phyloP scores from a whole-genome alignment of 92 coral and sea anemone species.

The Paramuricea clavata region DNA sequence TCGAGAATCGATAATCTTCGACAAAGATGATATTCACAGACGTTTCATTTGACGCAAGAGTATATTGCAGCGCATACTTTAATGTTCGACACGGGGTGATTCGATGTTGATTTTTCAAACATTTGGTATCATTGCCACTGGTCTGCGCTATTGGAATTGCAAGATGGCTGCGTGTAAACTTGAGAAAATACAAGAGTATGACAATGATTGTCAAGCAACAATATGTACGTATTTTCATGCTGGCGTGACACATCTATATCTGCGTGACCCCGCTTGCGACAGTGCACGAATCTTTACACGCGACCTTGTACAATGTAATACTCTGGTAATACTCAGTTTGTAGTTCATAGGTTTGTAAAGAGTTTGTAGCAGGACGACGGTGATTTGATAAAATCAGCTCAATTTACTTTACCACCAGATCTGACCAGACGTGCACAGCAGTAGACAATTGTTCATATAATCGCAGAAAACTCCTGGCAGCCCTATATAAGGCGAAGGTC shows the following conservation, averaged over 20 bases:
- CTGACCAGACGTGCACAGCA: too few species aligned
- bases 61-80: constrained; percentile 68
- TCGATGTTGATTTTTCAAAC: constrained; percentile 26
- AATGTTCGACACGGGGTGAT: constrained; percentile 67
- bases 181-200: neutral
- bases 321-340: neutral
- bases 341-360: too few species aligned
- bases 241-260: neutral
- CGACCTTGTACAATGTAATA: neutral
- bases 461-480: too few species aligned
- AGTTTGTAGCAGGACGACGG: too few species aligned
- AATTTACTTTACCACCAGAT: too few species aligned
- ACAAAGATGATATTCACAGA: constrained; percentile 55
- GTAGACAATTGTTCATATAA: too few species aligned
- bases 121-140: constrained; percentile 69
- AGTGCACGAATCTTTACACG: too few species aligned
- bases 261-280: neutral
- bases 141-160: constrained; percentile 59
- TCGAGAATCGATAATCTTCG: constrained; percentile 54
- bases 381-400: too few species aligned
- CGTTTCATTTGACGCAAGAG: constrained; percentile 51
- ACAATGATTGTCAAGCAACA: neutral
- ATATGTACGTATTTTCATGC: neutral
- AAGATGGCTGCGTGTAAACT: neutral
- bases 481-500: neutral